Conservation (phyloP, 2,797 vertebrate species). For the Cossypha dichroa region DNA sequence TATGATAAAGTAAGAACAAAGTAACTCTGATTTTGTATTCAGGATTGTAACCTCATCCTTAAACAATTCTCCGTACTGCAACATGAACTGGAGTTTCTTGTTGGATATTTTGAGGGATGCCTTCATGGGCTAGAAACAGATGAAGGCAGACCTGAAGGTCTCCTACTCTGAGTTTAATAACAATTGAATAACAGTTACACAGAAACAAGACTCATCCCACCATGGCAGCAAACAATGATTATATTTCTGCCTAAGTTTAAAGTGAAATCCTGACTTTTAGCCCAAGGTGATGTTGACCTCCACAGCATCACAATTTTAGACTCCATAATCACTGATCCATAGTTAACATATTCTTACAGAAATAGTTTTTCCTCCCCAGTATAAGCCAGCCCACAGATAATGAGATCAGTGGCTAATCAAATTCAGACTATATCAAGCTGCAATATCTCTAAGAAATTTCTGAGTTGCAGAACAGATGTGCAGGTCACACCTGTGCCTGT, state of each 20-base stretch:
- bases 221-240: neutral
- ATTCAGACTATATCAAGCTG: neutral
- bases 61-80: neutral
- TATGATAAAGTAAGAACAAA: neutral
- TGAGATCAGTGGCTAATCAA: neutral
- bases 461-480: neutral
- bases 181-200: neutral
- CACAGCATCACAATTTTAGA: neutral
- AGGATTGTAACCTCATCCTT: neutral
- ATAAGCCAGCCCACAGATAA: neutral
- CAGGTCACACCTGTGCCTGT: too few relatives aligned
- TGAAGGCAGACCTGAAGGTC: neutral
- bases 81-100: neutral
- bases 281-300: neutral
- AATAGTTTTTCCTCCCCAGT: neutral
- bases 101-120: neutral
- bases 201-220: neutral
- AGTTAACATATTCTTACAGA: neutral
- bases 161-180: neutral
- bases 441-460: neutral
- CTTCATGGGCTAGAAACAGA: neutral
- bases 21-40: neutral
- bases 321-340: neutral
- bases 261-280: neutral
- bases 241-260: neutral